These are phyloP conservation scores for Apamea crenata DNA, from an alignment of 2,888 invertebrate species.

Conservation along the genomic window DNA sequence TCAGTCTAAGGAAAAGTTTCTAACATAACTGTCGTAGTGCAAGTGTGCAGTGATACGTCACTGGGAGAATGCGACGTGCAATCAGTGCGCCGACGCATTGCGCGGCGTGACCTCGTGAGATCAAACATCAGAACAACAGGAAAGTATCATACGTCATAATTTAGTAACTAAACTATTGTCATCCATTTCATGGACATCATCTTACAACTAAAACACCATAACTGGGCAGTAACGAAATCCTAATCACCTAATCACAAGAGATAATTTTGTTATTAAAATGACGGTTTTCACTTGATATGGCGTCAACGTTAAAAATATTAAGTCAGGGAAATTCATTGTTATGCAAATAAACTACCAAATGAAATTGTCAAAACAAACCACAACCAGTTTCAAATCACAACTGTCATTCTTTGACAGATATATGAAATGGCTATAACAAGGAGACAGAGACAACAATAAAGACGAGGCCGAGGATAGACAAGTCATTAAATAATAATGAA, in stretches of 20 bases:
- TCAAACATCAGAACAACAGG: conserved; percentile 71
- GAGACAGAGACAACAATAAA: too few relatives aligned
- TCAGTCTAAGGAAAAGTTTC: conserved; percentile 59
- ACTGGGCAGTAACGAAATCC: conserved; percentile 72
- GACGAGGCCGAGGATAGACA: not conserved
- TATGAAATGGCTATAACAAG: not conserved
- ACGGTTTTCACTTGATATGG: conserved; percentile 74
- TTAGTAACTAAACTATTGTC: conserved; percentile 78
- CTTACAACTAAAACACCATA: conserved; percentile 73
- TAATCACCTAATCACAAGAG: conserved; percentile 73
- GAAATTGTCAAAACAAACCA: too few relatives aligned
- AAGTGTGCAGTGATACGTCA: conserved; percentile 65
- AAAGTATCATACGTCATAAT: conserved; percentile 73
- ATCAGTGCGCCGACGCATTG: conserved; percentile 41
- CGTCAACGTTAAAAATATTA: conserved; percentile 63
- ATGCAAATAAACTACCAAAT: not conserved
- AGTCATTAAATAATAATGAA: not conserved
- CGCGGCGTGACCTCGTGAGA: conserved; percentile 68
- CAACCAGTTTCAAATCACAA: not conserved
- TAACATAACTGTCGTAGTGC: conserved; percentile 53
- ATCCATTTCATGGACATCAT: conserved; percentile 84
- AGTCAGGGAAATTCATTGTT: not conserved
- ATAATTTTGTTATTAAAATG: conserved; percentile 66
- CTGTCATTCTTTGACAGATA: not conserved
- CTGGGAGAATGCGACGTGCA: conserved; percentile 58